A percentile compares a stretch with the other conserved stretches of the same genome.
Evolutionary conservation across 2,797 vertebrate species (phyloP).

Genomic region (Netta rufina): DNA sequence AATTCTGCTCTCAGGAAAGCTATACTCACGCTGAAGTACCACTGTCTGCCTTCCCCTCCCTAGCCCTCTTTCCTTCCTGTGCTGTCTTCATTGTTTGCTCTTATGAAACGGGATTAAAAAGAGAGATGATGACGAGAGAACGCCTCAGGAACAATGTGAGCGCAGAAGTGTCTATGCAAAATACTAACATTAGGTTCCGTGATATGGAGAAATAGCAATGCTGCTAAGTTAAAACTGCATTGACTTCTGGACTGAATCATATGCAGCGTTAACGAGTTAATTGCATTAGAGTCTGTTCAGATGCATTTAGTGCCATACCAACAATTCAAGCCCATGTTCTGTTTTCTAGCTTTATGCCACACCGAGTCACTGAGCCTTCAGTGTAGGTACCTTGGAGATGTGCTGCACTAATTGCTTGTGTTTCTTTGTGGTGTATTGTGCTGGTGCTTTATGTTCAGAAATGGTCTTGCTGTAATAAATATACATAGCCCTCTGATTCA

Average conservation of each 20-base stretch:
- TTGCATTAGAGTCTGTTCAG: not conserved
- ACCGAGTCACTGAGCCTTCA: not conserved
- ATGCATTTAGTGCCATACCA: not conserved
- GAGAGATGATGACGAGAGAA: not conserved
- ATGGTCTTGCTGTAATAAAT: not conserved
- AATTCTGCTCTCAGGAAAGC: not conserved
- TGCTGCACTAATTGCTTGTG: rapidly evolving
- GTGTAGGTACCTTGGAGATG: not conserved
- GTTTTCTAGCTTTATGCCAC: not conserved
- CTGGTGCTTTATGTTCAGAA: not conserved
- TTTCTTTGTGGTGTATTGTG: not conserved
- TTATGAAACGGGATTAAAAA: not conserved
- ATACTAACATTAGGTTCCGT: not conserved
- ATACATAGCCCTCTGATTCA: not conserved
- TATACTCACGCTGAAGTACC: not conserved
- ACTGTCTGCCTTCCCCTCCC: not conserved
- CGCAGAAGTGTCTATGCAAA: not conserved
- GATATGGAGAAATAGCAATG: not conserved
- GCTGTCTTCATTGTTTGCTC: not conserved
- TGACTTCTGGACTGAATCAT: not conserved
- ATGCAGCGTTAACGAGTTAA: not conserved
- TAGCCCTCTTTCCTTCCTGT: not conserved
- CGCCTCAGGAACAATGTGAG: not conserved
- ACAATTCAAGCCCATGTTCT: not conserved
- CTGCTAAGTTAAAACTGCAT: not conserved